These are phyloP conservation scores for Acinonyx jubatus DNA, from an alignment of 2,113 vertebrate genomes.

Conservation along the genomic window DNA sequence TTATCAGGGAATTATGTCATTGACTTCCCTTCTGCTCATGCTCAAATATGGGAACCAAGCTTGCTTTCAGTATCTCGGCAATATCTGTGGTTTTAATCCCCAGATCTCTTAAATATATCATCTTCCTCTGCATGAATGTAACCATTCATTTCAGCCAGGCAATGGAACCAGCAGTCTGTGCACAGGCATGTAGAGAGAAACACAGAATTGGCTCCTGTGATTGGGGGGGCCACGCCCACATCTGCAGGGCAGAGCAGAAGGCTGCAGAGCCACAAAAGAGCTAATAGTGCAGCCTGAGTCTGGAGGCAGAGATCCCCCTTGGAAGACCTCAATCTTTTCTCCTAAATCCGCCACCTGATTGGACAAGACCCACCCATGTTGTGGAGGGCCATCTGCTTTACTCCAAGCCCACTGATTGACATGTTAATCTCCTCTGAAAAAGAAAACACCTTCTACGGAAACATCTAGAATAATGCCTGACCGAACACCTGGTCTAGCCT, in stretches of 20 bases:
- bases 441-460: not conserved
- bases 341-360: not conserved
- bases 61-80: not conserved
- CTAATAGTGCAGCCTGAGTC: no score
- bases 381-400: not conserved
- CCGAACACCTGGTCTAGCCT: not conserved
- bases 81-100: not conserved
- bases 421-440: not conserved
- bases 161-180: not conserved
- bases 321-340: not conserved
- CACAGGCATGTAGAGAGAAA: no score
- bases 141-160: not conserved
- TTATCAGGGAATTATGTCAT: not conserved
- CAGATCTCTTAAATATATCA: not conserved
- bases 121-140: not conserved
- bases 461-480: not conserved
- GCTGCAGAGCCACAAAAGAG: fast-evolving
- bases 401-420: not conserved
- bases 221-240: fast-evolving
- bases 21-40: not conserved
- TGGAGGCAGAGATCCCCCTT: not conserved
- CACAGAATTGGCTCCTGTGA: not conserved
- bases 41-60: not conserved
- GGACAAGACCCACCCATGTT: not conserved
- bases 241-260: not conserved